These are phyloP conservation scores for Cossypha caffra DNA, from an alignment of 2,797 vertebrate genomes.

Conservation along the genomic window DNA sequence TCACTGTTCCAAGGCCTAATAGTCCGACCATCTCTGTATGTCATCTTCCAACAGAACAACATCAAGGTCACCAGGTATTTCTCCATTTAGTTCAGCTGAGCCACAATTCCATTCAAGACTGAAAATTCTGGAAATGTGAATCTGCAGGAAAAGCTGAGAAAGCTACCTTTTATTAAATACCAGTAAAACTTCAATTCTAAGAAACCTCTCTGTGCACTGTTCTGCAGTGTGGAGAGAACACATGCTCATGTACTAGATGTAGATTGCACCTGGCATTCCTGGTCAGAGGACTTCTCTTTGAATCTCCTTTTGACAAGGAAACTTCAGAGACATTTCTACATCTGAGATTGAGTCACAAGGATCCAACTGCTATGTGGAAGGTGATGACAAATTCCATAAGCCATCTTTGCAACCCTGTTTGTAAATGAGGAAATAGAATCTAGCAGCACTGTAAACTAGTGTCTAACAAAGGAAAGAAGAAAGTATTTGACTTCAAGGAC, in stretches of 20 bases:
- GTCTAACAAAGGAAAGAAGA: neutral
- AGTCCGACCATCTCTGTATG: fast-evolving
- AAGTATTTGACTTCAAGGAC: neutral
- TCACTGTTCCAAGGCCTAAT: neutral
- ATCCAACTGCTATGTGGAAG: neutral
- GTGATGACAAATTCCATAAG: neutral
- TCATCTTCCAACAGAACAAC: neutral
- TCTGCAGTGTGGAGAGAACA: neutral
- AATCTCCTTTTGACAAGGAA: neutral
- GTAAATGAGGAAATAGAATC: neutral
- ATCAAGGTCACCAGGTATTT: neutral
- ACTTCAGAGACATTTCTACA: neutral
- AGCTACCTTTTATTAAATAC: neutral
- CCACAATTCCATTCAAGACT: neutral
- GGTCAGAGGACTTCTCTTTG: neutral
- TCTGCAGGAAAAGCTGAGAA: neutral
- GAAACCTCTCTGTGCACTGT: neutral
- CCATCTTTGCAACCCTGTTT: neutral
- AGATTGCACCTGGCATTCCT: neutral
- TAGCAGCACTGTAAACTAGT: neutral
- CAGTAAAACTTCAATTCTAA: neutral
- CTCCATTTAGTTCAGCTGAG: neutral
- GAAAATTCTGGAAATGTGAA: neutral
- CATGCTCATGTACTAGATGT: fast-evolving
- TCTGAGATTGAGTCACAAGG: neutral